Evolutionary conservation across 1,140 invertebrate species (phyloP).

Genomic region (Pseudoatta argentina): DNA sequence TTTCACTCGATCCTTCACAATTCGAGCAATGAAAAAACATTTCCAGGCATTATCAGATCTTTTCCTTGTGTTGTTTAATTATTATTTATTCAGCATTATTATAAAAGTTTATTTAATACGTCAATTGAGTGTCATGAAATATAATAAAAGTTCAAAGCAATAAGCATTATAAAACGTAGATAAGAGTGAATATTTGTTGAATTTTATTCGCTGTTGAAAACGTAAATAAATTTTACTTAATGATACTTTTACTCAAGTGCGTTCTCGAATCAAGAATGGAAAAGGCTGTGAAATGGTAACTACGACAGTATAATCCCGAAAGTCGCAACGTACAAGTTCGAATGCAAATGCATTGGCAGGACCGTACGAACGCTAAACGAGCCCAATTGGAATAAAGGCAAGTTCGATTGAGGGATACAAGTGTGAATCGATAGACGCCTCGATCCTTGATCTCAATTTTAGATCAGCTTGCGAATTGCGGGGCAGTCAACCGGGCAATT

Average conservation of each 20-base stretch:
- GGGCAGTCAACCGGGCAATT: slow-evolving; percentile 46
- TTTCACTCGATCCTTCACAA: neutral
- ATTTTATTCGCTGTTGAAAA: neutral
- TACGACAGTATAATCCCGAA: slow-evolving; percentile 29
- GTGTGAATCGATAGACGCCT: slow-evolving; percentile 53
- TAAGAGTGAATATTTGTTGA: neutral
- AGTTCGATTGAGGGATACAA: slow-evolving; percentile 42
- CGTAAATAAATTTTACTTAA: slow-evolving; percentile 3
- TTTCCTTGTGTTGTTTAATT: neutral
- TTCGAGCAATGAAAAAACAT: neutral
- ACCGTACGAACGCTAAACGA: slow-evolving; percentile 42
- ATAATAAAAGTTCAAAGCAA: neutral
- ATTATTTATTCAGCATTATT: neutral
- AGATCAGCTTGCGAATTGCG: slow-evolving; percentile 49
- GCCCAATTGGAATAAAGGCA: slow-evolving; percentile 60
- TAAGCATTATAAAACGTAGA: neutral
- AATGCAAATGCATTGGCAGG: slow-evolving; percentile 55
- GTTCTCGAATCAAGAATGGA: neutral
- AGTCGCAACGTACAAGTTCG: slow-evolving; percentile 44
- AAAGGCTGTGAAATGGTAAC: neutral
- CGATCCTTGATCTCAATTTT: slow-evolving; percentile 63
- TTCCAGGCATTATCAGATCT: neutral
- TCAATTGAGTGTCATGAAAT: neutral
- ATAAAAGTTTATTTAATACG: neutral
- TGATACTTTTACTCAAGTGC: neutral